Evolutionary conservation across 2,888 invertebrate species (phyloP).

Genomic region (Escarpia spicata): DNA sequence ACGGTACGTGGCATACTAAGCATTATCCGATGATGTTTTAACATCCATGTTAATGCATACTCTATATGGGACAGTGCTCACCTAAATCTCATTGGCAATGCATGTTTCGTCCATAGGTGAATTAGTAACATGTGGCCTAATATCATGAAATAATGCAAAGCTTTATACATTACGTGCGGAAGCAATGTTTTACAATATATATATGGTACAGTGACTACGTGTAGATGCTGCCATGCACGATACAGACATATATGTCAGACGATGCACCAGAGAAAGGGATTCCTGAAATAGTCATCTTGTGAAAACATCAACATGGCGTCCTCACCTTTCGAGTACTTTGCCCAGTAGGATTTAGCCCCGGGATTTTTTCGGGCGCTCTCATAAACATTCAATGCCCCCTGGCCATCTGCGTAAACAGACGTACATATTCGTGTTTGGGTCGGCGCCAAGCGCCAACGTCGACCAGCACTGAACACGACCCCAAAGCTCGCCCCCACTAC

Average conservation of each 20-base stretch:
- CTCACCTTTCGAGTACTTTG: not conserved
- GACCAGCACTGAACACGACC: not conserved
- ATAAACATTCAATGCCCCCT: not conserved
- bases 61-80: not conserved
- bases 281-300: not conserved
- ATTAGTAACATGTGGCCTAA: not conserved
- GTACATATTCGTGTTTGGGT: constrained; percentile 10
- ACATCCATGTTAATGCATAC: not conserved
- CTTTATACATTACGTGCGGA: not conserved
- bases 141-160: not conserved
- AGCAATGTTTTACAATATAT: no score
- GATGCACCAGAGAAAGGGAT: not conserved
- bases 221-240: no score
- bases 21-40: not conserved
- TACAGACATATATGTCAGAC: not conserved
- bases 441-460: not conserved
- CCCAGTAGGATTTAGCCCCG: not conserved
- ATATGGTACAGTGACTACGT: no score
- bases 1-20: not conserved
- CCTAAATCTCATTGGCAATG: not conserved
- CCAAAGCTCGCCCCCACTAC: not conserved
- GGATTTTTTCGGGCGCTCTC: not conserved
- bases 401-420: not conserved
- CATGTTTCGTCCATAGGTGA: not conserved
- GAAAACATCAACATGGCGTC: not conserved